These are phyloP conservation scores for Megaceryle alcyon DNA, from an alignment of 2,797 vertebrate species.

Conservation along the genomic window DNA sequence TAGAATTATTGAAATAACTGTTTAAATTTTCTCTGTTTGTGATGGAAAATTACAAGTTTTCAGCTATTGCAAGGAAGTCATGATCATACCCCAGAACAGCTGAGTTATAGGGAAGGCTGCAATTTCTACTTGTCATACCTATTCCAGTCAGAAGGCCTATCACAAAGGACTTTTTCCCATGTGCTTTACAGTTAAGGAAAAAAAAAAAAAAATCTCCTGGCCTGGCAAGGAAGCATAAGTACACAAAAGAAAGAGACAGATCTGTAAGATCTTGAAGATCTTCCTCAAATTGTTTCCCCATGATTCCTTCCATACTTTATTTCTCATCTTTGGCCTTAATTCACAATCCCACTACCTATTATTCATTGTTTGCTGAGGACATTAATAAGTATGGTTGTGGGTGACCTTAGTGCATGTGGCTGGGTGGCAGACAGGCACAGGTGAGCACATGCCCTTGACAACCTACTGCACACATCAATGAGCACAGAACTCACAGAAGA, in stretches of 20 bases:
- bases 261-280: rapidly evolving
- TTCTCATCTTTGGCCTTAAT: background rate
- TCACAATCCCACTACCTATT: background rate
- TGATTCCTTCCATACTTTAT: background rate
- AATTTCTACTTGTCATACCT: background rate
- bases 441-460: background rate
- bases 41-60: background rate
- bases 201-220: background rate
- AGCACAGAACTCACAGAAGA: too few species aligned
- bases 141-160: background rate
- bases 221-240: background rate
- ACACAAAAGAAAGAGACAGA: background rate
- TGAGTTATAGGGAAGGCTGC: background rate
- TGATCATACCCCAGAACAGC: rapidly evolving
- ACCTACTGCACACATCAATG: rapidly evolving
- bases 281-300: background rate
- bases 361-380: background rate
- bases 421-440: rapidly evolving
- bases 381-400: rapidly evolving
- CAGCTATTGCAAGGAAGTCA: background rate
- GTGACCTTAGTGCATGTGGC: rapidly evolving
- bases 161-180: too few species aligned
- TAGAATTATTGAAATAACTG: background rate
- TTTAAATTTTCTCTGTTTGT: background rate
- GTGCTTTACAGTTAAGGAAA: background rate